Evolutionary conservation across 2,888 invertebrate species (phyloP), one percentile per base, ranked within the genome.

Genomic region (Tachina fera): DNA sequence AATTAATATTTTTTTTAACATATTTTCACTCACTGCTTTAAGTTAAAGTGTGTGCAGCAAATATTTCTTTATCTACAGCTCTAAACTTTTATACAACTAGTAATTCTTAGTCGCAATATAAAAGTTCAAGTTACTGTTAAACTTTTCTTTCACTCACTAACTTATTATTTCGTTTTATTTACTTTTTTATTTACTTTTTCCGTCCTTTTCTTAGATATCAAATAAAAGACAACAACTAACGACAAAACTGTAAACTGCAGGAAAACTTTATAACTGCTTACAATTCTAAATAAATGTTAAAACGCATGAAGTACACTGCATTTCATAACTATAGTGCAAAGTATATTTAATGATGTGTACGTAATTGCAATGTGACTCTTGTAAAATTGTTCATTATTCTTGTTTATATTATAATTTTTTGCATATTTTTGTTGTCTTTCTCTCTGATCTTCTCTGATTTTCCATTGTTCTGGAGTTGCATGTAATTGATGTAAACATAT

Each of bases 121-220:
- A 83, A 86, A 79, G 76, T 86, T 86, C 83, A 76, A 86, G 82
- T 83, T 79, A 76, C 82, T 83, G 77, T 61, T 86, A 71, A 86
- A 83, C 79, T 86, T 83, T 78, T 83, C 58, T 51, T 72, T 67
- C 77, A 65, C 61, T 75, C 56, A 41, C 45, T 39, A 45, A 53
- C 45, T 65, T 45, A 4, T 22, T 58, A 22, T 61, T 67, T 61
- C 53, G 45, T 71, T 71, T 60, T 78, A 49, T 68, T 58, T 70
- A 60, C 71, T 80, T 47, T 14, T 49, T 56, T 39, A n/a, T 19
- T 47, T 51, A 9, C 31, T 10, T n/a, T 9, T 39, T 1, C 39
- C 5, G 11, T 71, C 47, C n/a, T 77, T 43, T 72, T 65, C 65
- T 76, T 70, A 60, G 70, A 76, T 63, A 82, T 70, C 49, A 63